These are phyloP conservation scores for Achlya flavicornis DNA, from an alignment of 2,888 invertebrate genomes.

Conservation along the genomic window DNA sequence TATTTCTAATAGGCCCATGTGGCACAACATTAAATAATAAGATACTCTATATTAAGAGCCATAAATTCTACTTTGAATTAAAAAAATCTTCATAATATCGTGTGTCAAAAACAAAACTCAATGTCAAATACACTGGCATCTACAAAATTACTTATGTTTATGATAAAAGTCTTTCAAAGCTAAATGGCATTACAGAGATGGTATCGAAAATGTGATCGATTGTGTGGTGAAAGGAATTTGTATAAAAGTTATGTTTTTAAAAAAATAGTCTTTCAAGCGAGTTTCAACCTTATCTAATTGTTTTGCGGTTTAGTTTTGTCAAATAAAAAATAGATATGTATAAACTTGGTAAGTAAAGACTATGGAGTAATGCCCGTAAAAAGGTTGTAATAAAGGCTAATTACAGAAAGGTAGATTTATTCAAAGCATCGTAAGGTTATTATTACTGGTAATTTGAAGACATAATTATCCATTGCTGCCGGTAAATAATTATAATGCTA, in stretches of 20 bases:
- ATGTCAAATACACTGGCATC: background rate
- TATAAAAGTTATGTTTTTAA: constrained; percentile 9
- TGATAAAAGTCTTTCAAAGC: constrained; percentile 5
- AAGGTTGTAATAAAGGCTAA: background rate
- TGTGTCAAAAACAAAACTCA: too few relatives aligned
- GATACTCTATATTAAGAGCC: too few relatives aligned
- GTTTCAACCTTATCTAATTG: background rate
- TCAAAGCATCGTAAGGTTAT: background rate
- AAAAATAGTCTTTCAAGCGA: background rate
- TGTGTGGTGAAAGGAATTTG: constrained; percentile 37
- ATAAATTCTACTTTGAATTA: too few relatives aligned
- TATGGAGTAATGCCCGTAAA: constrained; percentile 2
- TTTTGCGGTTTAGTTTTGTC: background rate
- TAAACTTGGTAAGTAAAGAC: background rate
- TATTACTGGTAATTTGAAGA: constrained; percentile 8
- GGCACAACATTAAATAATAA: too few relatives aligned
- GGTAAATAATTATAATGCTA: constrained; percentile 5
- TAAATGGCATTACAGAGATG: constrained; percentile 20
- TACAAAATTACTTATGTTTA: background rate
- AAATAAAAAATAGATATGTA: background rate
- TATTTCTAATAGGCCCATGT: too few relatives aligned
- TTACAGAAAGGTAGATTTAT: constrained; percentile 2
- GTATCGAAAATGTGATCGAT: constrained; percentile 38
- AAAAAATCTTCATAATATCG: background rate
- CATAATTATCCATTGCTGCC: background rate